phyloP scores from a whole-genome alignment of 2,888 invertebrate genomes.

The Drosophila quinaria region DNA sequence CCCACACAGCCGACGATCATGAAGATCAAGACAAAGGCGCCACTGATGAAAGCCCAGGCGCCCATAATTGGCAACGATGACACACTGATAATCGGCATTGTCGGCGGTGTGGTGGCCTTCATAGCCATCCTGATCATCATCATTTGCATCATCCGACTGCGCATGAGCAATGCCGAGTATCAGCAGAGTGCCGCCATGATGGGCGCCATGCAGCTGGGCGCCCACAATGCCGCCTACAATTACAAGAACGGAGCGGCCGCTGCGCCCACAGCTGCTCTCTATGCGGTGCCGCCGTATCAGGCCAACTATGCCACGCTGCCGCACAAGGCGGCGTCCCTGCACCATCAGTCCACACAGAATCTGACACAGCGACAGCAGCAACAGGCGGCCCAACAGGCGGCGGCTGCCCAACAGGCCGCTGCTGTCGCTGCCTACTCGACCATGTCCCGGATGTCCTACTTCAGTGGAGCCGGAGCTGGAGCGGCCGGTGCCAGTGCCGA shows the following conservation, averaged over 20 bases:
- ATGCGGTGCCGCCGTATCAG: constrained; percentile 89
- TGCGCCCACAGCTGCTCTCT: constrained; percentile 86
- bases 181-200: constrained; percentile 89
- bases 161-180: constrained; percentile 90
- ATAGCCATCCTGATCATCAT: constrained; percentile 94
- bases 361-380: constrained; percentile 80
- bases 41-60: constrained; percentile 88
- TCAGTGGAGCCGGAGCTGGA: constrained; percentile 78
- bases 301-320: constrained; percentile 89
- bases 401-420: constrained; percentile 61
- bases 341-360: constrained; percentile 84
- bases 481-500: constrained; percentile 81
- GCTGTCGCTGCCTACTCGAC: constrained; percentile 87
- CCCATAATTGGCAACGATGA: constrained; percentile 93
- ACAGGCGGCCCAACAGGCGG: constrained; percentile 64
- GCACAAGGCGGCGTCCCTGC: constrained; percentile 87
- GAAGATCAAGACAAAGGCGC: constrained; percentile 87
- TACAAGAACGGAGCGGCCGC: constrained; percentile 85
- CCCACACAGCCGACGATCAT: constrained; percentile 88
- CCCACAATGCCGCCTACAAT: constrained; percentile 87
- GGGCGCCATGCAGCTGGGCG: constrained; percentile 87
- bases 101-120: constrained; percentile 96
- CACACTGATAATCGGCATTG: constrained; percentile 97
- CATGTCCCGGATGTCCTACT: constrained; percentile 88
- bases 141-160: constrained; percentile 94